Conservation (phyloP, 2,888 invertebrate species). For the Gymnocheta viridis region DNA sequence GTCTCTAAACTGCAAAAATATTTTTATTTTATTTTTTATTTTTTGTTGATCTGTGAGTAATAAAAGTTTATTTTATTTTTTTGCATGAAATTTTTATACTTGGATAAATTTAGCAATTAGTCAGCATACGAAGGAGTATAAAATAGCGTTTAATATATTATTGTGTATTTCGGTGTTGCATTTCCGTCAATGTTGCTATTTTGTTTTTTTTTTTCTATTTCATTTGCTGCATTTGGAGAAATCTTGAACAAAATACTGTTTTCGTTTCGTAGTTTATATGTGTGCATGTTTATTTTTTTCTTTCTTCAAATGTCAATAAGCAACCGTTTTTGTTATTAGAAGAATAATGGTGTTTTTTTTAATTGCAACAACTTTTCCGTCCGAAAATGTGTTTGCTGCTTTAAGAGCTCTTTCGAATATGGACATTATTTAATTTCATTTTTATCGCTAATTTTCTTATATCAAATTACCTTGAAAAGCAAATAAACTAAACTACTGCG, state of each 20-base stretch:
- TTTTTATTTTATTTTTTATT: background rate
- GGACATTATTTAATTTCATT: background rate
- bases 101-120: slow-evolving; percentile 13
- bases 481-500: slow-evolving; percentile 25
- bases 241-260: slow-evolving; percentile 6
- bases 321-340: slow-evolving; percentile 36
- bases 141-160: background rate
- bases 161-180: background rate
- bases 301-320: slow-evolving; percentile 29
- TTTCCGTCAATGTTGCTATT: background rate
- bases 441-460: slow-evolving; percentile 34
- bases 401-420: background rate
- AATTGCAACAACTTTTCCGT: slow-evolving; percentile 7
- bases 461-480: slow-evolving; percentile 48
- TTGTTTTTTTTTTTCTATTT: background rate
- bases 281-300: background rate
- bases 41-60: background rate
- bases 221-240: background rate
- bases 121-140: background rate
- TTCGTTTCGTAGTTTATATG: background rate
- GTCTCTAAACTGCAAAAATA: no score
- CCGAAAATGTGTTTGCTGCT: background rate
- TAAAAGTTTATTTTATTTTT: background rate
- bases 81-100: background rate
- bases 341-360: slow-evolving; percentile 10